Evolutionary conservation across 2,888 invertebrate species (phyloP).

Genomic region (Mayetiola destructor): DNA sequence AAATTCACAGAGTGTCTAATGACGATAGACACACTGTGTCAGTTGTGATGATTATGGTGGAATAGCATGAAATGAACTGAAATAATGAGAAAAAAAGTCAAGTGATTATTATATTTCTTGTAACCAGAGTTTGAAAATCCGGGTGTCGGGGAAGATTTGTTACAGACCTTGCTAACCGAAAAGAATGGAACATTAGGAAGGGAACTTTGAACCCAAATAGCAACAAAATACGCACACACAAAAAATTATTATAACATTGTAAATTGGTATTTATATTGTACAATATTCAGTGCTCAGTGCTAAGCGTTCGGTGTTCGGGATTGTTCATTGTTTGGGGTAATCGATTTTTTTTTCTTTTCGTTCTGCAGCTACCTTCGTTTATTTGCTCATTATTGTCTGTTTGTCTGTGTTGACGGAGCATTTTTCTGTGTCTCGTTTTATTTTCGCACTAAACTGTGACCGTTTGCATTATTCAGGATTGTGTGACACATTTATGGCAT

Average conservation of each 20-base stretch:
- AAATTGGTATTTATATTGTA: conserved; percentile 14
- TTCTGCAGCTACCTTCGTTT: no score
- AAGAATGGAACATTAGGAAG: no score
- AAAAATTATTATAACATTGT: conserved; percentile 14
- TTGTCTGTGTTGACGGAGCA: no score
- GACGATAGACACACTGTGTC: conserved; percentile 6
- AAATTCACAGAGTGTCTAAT: no score
- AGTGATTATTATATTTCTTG: not conserved
- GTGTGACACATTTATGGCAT: conserved; percentile 14
- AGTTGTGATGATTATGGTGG: conserved; percentile 11
- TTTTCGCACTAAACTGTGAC: not conserved
- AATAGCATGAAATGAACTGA: not conserved
- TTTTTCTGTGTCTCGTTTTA: not conserved
- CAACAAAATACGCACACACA: not conserved
- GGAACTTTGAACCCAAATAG: not conserved
- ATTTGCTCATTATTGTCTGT: no score
- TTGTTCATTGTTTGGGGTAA: no score
- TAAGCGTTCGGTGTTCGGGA: not conserved
- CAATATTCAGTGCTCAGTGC: not conserved
- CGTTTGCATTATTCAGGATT: conserved; percentile 1
- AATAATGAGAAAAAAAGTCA: not conserved
- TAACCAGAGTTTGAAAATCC: not conserved
- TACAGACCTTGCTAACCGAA: not conserved
- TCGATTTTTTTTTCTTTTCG: conserved; percentile 10
- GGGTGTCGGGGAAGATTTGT: no score